A percentile compares a stretch with the other conserved stretches of the same genome.
phyloP scores from a whole-genome alignment of 2,113 vertebrate genomes.

The Sturnira hondurensis region DNA sequence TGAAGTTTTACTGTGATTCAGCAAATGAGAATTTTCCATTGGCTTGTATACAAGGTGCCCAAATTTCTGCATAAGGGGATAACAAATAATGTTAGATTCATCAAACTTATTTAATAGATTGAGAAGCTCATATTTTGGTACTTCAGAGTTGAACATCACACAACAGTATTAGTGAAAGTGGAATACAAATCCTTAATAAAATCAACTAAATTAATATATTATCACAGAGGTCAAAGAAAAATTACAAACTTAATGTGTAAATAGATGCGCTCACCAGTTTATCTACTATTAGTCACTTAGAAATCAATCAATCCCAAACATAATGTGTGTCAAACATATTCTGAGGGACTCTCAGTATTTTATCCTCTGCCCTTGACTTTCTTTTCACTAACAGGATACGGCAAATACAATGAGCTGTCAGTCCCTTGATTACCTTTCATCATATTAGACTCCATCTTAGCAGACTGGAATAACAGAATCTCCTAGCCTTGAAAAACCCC shows the following conservation, averaged over 20 bases:
- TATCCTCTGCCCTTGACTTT: neutral
- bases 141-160: neutral
- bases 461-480: neutral
- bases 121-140: neutral
- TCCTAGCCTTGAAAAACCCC: neutral
- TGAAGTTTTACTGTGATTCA: neutral
- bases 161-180: neutral
- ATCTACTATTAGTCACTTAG: neutral
- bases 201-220: neutral
- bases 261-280: neutral
- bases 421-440: neutral
- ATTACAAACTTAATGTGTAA: neutral
- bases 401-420: neutral
- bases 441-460: neutral
- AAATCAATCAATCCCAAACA: neutral
- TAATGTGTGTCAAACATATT: neutral
- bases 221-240: neutral
- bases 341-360: neutral
- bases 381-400: neutral
- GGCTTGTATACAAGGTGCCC: neutral
- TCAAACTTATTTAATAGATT: neutral
- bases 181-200: neutral
- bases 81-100: neutral
- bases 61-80: neutral
- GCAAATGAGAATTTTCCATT: neutral